A percentile compares a stretch with the other conserved stretches of the same genome.
phyloP scores from a whole-genome alignment of 2,888 invertebrate species.

The Dicyrtomina minuta region DNA sequence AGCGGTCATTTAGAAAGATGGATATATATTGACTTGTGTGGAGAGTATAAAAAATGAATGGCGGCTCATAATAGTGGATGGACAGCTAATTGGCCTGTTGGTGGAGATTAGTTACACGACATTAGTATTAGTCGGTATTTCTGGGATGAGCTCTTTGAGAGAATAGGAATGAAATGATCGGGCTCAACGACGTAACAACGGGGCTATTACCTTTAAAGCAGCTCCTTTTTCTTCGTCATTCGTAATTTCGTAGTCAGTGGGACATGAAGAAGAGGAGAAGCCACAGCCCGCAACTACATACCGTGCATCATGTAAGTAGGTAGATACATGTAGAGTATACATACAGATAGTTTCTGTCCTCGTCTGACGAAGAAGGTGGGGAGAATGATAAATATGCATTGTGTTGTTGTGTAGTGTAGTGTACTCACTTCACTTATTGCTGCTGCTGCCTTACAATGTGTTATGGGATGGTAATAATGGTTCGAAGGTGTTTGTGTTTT shows the following conservation, averaged over 20 bases:
- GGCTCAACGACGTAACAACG: slow-evolving; percentile 10
- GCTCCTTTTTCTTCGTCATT: neutral
- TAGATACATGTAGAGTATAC: no score
- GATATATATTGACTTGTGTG: slow-evolving; percentile 12
- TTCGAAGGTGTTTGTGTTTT: neutral
- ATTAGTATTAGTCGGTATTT: slow-evolving; percentile 39
- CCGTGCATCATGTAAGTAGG: no score
- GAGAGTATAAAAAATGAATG: slow-evolving; percentile 31
- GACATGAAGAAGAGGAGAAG: no score
- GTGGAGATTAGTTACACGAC: slow-evolving; percentile 44
- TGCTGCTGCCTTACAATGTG: neutral
- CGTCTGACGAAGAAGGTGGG: neutral
- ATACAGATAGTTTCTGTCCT: no score
- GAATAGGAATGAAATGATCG: slow-evolving; percentile 26
- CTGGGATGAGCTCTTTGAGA: slow-evolving; percentile 13
- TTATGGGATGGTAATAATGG: neutral
- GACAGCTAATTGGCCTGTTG: slow-evolving; percentile 46
- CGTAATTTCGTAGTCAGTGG: slow-evolving; percentile 3
- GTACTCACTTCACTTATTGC: no score
- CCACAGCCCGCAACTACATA: no score
- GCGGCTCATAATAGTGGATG: slow-evolving; percentile 33
- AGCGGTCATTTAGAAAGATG: slow-evolving; percentile 25
- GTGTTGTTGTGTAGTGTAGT: no score
- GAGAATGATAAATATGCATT: neutral
- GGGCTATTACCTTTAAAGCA: slow-evolving; percentile 7